These are phyloP conservation scores for Champsocephalus gunnari DNA, from an alignment of 2,797 vertebrate genomes.

Conservation along the genomic window DNA sequence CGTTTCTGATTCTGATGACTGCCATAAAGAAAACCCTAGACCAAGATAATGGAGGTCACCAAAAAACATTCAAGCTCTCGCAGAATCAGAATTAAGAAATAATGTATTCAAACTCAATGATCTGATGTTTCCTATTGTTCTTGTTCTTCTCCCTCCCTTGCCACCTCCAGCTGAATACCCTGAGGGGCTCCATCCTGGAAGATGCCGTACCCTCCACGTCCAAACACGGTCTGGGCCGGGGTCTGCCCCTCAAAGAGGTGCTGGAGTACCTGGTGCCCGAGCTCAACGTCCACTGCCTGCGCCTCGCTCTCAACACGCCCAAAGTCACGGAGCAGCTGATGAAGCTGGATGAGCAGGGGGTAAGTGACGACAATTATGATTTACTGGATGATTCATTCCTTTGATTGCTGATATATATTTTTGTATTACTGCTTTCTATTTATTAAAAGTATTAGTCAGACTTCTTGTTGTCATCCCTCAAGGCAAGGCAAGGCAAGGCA, in stretches of 20 bases:
- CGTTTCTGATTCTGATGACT: neutral
- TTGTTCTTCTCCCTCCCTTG: neutral
- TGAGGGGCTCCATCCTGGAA: slow-evolving; percentile 95
- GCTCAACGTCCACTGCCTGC: slow-evolving; percentile 94
- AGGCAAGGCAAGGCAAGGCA: too few relatives aligned
- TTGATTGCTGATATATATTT: neutral
- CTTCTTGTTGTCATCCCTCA: neutral
- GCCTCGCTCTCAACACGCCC: slow-evolving; percentile 96
- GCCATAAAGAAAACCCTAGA: neutral
- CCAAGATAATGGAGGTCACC: neutral
- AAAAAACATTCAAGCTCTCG: neutral
- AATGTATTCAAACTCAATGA: neutral
- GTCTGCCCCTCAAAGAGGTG: slow-evolving; percentile 96
- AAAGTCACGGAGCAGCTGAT: slow-evolving; percentile 99
- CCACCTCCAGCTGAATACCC: slow-evolving; percentile 89
- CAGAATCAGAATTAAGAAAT: too few relatives aligned
- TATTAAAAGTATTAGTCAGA: neutral
- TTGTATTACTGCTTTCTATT: neutral
- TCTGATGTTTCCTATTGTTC: neutral
- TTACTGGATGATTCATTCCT: neutral
- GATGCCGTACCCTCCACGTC: slow-evolving; percentile 96
- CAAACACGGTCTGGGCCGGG: slow-evolving; percentile 94
- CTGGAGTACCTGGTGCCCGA: slow-evolving; percentile 96
- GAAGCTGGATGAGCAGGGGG: slow-evolving; percentile 99
- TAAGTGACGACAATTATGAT: slow-evolving; percentile 61